phyloP scores from a whole-genome alignment of 1,140 invertebrate genomes.

The Onthophagus taurus region DNA sequence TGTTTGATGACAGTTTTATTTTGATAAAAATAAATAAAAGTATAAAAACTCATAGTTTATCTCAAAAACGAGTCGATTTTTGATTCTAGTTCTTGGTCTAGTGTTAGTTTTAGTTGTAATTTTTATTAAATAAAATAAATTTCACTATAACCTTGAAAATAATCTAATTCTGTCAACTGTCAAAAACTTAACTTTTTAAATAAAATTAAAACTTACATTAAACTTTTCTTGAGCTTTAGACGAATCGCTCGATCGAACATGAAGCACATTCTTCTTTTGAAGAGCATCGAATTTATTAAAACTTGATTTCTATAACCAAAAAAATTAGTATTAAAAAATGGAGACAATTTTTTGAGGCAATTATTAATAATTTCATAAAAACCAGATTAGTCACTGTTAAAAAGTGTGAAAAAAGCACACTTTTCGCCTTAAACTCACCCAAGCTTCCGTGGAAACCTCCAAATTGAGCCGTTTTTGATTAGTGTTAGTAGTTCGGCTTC shows the following conservation, averaged over 20 bases:
- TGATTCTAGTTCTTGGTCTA: too few species aligned
- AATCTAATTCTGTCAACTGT: too few species aligned
- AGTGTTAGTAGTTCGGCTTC: conserved; percentile 8
- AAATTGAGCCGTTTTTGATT: conserved; percentile 5
- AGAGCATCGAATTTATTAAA: conserved; percentile 67
- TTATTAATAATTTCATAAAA: too few species aligned
- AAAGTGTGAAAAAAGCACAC: neutral
- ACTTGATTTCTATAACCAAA: conserved; percentile 55
- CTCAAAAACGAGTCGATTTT: too few species aligned
- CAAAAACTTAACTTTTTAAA: neutral
- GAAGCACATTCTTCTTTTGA: conserved; percentile 56
- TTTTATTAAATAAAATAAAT: too few species aligned
- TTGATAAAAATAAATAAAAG: too few species aligned
- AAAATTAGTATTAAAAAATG: conserved; percentile 28
- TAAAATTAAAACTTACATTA: conserved; percentile 44
- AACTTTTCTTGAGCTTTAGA: conserved; percentile 59
- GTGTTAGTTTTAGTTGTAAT: too few species aligned
- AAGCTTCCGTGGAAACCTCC: neutral
- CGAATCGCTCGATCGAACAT: conserved; percentile 56
- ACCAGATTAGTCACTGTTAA: too few species aligned
- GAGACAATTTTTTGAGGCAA: neutral
- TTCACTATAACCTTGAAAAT: too few species aligned
- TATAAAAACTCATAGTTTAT: too few species aligned
- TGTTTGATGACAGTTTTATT: too few species aligned
- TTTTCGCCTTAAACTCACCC: neutral